Evolutionary conservation across 1,140 invertebrate genomes (phyloP), one percentile per base, ranked within the genome.

Genomic region (Drosophila sproati): DNA sequence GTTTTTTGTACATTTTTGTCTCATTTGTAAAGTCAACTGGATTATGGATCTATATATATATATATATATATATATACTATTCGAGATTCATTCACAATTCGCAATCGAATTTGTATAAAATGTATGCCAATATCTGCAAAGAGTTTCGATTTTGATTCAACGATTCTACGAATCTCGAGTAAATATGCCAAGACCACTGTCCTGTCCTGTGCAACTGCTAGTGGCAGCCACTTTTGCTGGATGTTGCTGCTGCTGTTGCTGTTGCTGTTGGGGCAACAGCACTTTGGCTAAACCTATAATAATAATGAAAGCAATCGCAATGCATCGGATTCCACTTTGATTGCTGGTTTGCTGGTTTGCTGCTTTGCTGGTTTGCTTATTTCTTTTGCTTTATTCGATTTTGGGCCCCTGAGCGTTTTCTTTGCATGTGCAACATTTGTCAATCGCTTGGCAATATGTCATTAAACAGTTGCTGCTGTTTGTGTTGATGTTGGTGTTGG

Each of bases 401-500:
- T 41, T 55, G 12, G 50, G 67, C 41, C 68, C 55, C 34, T 31
- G 8, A 63, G 60, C 68, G 32, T 47, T 55, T 39, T 70, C 20
- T 56, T 66, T 60, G 50, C 56, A 56, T 60, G 41, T n/a, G 59
- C 77, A 35, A 67, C 71, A 80, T 80, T 78, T 78, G 71, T 67
- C 77, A 68, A 68, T 76, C 69, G 74, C 47, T 52, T 67, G 45
- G 77, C 79, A 78, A 81, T 81, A 79, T 81, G 79, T 81, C 79
- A 81, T 81, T 81, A 81, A 70, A 71, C 67, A 77, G 78, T 75
- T 78, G 73, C 61, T 41, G 57, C 63, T 60, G 61, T 63, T 55
- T 43, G 5, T 10, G 20, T 34, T 56, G 63, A 5, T 37, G 32
- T 8, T 48, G 63, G 5, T 37, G 32, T 8, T 48, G 37, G 35